Evolutionary conservation across 1,140 invertebrate genomes (phyloP).

Genomic region (Forficula auricularia): DNA sequence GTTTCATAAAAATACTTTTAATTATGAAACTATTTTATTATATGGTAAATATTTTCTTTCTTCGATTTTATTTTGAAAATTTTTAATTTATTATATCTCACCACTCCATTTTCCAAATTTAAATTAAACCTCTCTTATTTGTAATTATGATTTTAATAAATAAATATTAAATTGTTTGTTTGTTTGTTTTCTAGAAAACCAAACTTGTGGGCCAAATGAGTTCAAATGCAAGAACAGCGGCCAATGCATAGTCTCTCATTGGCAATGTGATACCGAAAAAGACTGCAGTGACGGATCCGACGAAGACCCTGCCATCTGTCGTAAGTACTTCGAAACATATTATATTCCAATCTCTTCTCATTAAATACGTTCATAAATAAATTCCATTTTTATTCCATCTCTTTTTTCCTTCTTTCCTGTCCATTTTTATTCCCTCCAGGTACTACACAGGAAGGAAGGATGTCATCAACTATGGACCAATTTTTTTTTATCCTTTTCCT

Average conservation of each 20-base stretch:
- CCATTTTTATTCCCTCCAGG: neutral
- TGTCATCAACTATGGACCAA: no score
- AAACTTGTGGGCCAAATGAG: conserved; percentile 41
- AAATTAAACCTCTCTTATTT: no score
- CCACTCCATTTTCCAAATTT: no score
- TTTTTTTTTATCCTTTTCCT: no score
- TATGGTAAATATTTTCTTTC: neutral
- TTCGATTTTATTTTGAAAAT: neutral
- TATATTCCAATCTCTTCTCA: neutral
- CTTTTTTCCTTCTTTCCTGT: neutral
- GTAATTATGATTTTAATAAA: no score
- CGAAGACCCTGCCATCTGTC: conserved; percentile 43
- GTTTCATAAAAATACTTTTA: no score
- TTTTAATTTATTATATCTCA: no score
- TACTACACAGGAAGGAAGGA: no score
- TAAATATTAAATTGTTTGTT: no score
- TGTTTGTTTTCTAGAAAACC: conserved; percentile 32
- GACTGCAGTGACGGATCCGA: conserved; percentile 61
- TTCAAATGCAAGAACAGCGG: conserved; percentile 51
- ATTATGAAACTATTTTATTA: no score
- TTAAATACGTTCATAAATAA: neutral
- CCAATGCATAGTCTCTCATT: conserved; percentile 57
- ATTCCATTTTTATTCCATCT: neutral
- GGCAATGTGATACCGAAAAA: conserved; percentile 57
- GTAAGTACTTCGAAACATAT: conserved; percentile 41